These are phyloP conservation scores for Vulpes lagopus DNA, from an alignment of 2,113 vertebrate species.

Conservation along the genomic window DNA sequence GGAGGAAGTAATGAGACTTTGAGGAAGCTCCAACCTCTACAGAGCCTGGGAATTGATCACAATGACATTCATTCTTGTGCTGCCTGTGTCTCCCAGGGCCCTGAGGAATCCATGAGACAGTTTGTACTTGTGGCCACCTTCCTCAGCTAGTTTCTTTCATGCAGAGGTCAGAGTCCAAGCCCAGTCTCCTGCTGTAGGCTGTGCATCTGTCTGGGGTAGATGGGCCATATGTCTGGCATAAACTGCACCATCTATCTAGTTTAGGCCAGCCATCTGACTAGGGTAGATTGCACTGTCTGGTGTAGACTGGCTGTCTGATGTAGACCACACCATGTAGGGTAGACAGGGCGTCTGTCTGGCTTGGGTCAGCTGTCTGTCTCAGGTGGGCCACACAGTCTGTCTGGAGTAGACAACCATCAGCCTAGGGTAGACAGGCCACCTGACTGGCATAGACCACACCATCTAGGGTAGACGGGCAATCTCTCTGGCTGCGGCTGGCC, in stretches of 20 bases:
- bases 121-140: fast-evolving
- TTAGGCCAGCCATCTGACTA: no score
- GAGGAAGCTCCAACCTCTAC: neutral
- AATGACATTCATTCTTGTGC: neutral
- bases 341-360: no score
- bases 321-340: no score
- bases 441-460: no score
- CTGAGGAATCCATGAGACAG: neutral
- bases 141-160: neutral
- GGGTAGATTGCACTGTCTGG: no score
- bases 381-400: neutral
- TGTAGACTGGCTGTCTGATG: no score
- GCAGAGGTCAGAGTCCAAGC: neutral
- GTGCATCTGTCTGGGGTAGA: neutral
- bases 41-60: neutral
- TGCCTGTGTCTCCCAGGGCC: neutral
- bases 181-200: neutral
- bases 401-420: no score
- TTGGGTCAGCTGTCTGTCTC: no score
- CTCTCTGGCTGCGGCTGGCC: no score
- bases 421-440: no score
- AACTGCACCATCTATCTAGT: neutral
- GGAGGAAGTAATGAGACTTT: neutral
- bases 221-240: neutral
- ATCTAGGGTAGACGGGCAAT: no score